Base-by-base conservation (phyloP, 2,113 vertebrate species). In the Vicugna pacos region DNA sequence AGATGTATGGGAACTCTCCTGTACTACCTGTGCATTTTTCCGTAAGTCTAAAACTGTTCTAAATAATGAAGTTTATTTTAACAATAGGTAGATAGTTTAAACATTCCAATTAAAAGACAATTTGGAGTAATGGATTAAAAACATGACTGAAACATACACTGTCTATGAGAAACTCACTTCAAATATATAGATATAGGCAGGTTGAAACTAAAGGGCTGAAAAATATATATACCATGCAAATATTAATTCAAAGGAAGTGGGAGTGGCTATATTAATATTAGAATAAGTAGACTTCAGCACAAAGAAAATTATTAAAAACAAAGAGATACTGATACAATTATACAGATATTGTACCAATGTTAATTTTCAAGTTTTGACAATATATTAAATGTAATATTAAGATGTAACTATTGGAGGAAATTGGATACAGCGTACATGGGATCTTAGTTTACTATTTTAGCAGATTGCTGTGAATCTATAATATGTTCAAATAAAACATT, bases 401-500 rank as follows among this genome's bases (percentile, higher is more conserved):
- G 46, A 90, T 65, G 1, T n/a, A 75, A 50, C 8, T 73, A 73
- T 80, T 80, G 56, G 72, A 30, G 15, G 14, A 84, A 90, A 86
- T 6, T 91, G 22, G 12, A 8, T 89, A 30, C 80, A 75, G 14
- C 15, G 8, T 67, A 60, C 35, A 81, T 42, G 13, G 8, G 4
- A 75, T 38, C 8, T 75, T 20, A 48, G 17, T 48, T 80, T n/a
- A 81, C 50, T 48, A 22, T 81, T 60, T 81, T 89, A 72, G 3
- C 16, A 35, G 79, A 52, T 69, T 81, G 20, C 16, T 96, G 4
- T 91, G 48, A 85, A 81, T 60, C 24, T 72, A 10, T 69, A 90
- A 62, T 52, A 82, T 86, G 46, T 86, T 46, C 54, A 91, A 94
- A 73, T 67, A 91, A 84, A 75, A 72, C 17, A 24, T 38, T 54